A percentile compares a stretch with the other conserved stretches of the same genome.
Evolutionary conservation across 2,888 invertebrate species (phyloP).

Genomic region (Drosophila neoperkinsi): DNA sequence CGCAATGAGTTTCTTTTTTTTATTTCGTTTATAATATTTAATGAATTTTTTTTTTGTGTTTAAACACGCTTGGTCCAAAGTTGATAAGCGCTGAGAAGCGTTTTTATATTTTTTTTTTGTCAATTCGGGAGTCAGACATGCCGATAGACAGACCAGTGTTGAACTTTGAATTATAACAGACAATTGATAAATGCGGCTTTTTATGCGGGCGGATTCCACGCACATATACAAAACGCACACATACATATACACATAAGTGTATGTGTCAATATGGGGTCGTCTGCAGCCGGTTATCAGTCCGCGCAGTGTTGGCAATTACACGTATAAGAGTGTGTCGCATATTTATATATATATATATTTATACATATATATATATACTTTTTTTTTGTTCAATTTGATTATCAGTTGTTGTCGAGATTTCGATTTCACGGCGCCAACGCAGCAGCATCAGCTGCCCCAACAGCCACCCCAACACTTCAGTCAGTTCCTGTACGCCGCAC

Average conservation of each 20-base stretch:
- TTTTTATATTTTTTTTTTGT: slow-evolving; percentile 44
- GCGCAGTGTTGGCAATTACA: slow-evolving; percentile 41
- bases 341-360: slow-evolving; percentile 2
- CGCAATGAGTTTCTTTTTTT: slow-evolving; percentile 44
- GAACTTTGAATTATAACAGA: slow-evolving; percentile 54
- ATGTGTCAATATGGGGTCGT: slow-evolving; percentile 55
- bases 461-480: slow-evolving; percentile 55
- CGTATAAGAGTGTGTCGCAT: slow-evolving; percentile 39
- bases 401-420: slow-evolving; percentile 77
- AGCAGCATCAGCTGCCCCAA: slow-evolving; percentile 50
- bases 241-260: not conserved
- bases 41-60: slow-evolving; percentile 22
- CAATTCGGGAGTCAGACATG: slow-evolving; percentile 42
- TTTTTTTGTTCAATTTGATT: slow-evolving; percentile 53
- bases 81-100: slow-evolving; percentile 55
- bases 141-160: slow-evolving; percentile 35
- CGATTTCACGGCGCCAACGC: slow-evolving; percentile 54
- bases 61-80: slow-evolving; percentile 34
- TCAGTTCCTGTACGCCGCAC: slow-evolving; percentile 76
- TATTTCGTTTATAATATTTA: slow-evolving; percentile 2
- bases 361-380: not conserved
- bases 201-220: slow-evolving; percentile 68
- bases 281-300: slow-evolving; percentile 56
- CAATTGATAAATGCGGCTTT: slow-evolving; percentile 58
- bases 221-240: slow-evolving; percentile 8